Percentiles rank a stretch among this genome's conserved stretches.
Evolutionary conservation across 2,113 vertebrate genomes (phyloP).

Genomic region (Otis tarda): DNA sequence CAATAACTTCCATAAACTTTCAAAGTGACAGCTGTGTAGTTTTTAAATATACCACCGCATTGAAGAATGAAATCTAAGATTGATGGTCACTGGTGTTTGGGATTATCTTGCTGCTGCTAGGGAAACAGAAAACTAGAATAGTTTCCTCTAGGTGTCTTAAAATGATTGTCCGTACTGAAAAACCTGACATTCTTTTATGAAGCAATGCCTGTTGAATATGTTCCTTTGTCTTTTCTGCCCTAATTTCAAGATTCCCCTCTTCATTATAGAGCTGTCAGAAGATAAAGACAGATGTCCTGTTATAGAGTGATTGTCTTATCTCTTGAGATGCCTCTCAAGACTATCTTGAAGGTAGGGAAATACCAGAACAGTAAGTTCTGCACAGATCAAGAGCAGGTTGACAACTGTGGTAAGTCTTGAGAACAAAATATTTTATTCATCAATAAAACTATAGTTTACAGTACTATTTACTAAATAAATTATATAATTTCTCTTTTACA

Average conservation of each 20-base stretch:
- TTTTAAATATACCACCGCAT: neutral
- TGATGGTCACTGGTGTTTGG: neutral
- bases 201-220: neutral
- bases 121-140: neutral
- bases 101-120: neutral
- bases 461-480: constrained; percentile 91
- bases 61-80: accelerated
- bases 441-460: constrained; percentile 89
- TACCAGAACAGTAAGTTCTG: neutral
- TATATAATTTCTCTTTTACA: constrained; percentile 83
- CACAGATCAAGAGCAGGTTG: neutral
- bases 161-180: neutral
- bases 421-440: constrained; percentile 86
- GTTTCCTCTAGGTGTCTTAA: neutral
- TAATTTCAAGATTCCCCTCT: neutral
- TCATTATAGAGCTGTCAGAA: neutral
- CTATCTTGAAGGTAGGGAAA: neutral
- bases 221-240: neutral
- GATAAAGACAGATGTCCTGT: neutral
- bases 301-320: neutral
- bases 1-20: neutral
- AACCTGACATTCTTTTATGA: neutral
- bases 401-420: constrained; percentile 67
- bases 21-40: neutral
- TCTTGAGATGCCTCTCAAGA: neutral